Percentiles rank a stretch among this genome's conserved stretches.
phyloP scores from a whole-genome alignment of 2,888 invertebrate genomes.

The Eumerus sabulonum region DNA sequence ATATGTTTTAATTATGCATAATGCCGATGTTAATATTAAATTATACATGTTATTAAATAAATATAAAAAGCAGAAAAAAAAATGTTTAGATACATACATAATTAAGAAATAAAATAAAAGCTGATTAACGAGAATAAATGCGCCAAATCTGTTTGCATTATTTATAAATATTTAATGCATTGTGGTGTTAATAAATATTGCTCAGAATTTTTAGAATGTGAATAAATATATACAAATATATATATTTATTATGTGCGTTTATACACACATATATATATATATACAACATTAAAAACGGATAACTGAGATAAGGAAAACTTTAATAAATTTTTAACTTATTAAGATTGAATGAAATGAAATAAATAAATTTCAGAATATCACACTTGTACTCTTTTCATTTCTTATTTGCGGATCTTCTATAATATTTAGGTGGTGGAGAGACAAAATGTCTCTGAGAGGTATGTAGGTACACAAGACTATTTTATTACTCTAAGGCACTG shows the following conservation, averaged over 20 bases:
- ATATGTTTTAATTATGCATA: conserved; percentile 14
- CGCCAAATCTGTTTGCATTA: conserved; percentile 26
- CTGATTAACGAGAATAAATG: conserved; percentile 23
- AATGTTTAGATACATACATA: not conserved
- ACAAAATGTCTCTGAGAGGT: no score
- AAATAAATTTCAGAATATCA: conserved; percentile 53
- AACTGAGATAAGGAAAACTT: conserved; percentile 43
- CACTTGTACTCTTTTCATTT: not conserved
- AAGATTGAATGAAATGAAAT: conserved; percentile 61
- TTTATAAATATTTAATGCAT: conserved; percentile 38
- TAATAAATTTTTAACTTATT: conserved; percentile 68
- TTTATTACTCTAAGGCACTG: no score
- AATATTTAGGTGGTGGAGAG: no score
- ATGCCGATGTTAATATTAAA: conserved; percentile 37
- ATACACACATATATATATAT: conserved; percentile 58
- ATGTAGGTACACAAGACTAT: no score
- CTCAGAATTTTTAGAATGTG: conserved; percentile 63
- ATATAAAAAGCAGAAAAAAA: not conserved
- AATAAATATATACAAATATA: conserved; percentile 44
- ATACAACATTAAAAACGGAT: conserved; percentile 28
- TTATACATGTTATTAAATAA: not conserved
- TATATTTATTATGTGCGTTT: conserved; percentile 66
- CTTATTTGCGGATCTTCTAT: no score
- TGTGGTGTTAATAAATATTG: conserved; percentile 56
- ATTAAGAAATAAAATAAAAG: not conserved